Evolutionary conservation across 2,113 vertebrate species (phyloP).

Genomic region (Apeltes quadracus): DNA sequence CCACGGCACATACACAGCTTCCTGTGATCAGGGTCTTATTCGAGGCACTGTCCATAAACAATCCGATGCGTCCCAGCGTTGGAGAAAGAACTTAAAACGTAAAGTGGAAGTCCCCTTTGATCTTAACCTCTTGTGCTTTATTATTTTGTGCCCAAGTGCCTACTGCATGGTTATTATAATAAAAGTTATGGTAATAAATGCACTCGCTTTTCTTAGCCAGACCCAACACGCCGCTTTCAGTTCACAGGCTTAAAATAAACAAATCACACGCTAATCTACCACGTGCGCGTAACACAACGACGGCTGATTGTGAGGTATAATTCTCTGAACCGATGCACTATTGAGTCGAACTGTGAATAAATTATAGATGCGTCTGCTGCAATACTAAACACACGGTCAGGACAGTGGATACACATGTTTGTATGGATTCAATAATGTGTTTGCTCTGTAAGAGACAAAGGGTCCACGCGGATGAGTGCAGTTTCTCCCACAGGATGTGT

Average conservation of each 20-base stretch:
- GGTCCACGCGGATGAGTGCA: not conserved
- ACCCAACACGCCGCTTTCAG: constrained; percentile 1
- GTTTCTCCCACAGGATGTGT: constrained; percentile 34
- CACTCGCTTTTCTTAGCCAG: not conserved
- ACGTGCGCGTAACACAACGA: constrained; percentile 6
- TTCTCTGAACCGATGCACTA: constrained; percentile 60
- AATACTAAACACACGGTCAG: constrained; percentile 41
- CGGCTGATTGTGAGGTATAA: constrained; percentile 26
- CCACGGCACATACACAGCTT: constrained; percentile 14
- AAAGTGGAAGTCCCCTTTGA: not conserved
- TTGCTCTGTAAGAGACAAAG: constrained; percentile 2
- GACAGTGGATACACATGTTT: constrained; percentile 20
- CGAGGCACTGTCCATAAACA: not conserved
- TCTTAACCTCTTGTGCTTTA: not conserved
- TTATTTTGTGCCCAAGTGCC: constrained; percentile 47
- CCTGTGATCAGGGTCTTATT: constrained; percentile 10
- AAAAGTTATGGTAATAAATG: constrained; percentile 3
- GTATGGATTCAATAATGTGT: constrained; percentile 2
- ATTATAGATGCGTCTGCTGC: constrained; percentile 65
- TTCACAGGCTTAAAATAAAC: constrained; percentile 3
- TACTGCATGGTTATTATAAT: constrained; percentile 30
- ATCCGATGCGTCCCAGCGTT: not conserved
- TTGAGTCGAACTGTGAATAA: constrained; percentile 70
- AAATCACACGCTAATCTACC: not conserved
- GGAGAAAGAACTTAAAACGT: not conserved